phyloP scores from a whole-genome alignment of 2,113 vertebrate species.

The Chaetorhynchus papuensis region DNA sequence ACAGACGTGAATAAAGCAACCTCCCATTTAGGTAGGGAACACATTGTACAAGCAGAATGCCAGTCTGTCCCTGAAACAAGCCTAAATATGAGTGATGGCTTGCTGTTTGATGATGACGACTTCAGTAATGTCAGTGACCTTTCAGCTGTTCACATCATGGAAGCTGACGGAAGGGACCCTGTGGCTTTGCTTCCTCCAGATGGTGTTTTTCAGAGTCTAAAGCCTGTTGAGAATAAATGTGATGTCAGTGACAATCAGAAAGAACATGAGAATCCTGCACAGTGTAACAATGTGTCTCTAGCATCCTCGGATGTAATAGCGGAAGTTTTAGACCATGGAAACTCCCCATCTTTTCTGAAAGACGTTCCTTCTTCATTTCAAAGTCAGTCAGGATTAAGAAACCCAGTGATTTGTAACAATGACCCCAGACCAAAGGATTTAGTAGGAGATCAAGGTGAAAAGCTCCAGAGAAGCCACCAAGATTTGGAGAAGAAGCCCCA shows the following conservation, averaged over 20 bases:
- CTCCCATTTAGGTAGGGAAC: neutral
- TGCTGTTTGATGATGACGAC: constrained; percentile 93
- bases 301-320: constrained; percentile 80
- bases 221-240: neutral
- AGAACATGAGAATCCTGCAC: neutral
- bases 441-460: constrained; percentile 6
- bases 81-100: constrained; percentile 84
- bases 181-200: constrained; percentile 16
- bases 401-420: neutral
- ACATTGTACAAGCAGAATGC: constrained; percentile 10
- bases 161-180: constrained; percentile 27
- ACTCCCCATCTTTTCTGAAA: neutral
- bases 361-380: neutral
- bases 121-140: constrained; percentile 71
- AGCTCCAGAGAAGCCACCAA: neutral
- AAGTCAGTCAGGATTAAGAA: neutral
- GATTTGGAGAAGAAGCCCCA: neutral
- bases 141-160: constrained; percentile 50
- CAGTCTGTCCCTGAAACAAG: constrained; percentile 65
- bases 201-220: neutral
- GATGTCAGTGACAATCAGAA: neutral
- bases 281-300: constrained; percentile 66
- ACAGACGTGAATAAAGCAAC: neutral
- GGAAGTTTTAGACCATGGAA: constrained; percentile 67
- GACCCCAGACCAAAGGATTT: neutral